phyloP scores from a whole-genome alignment of 1,140 invertebrate genomes.

The Drosophila bocqueti region DNA sequence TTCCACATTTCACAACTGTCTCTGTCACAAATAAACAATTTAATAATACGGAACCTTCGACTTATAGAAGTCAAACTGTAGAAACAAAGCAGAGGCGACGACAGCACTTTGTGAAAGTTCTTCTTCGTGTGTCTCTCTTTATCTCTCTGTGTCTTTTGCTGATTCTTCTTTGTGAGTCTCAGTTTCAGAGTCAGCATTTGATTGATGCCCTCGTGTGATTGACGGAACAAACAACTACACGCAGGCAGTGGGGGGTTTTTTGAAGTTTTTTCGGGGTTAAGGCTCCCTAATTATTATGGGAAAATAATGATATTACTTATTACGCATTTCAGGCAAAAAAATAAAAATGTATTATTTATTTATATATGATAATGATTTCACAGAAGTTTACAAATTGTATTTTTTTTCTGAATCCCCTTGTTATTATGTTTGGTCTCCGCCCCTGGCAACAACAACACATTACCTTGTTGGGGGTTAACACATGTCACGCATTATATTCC shows the following conservation, averaged over 20 bases:
- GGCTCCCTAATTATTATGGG: background rate
- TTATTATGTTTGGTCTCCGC: background rate
- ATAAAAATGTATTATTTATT: background rate
- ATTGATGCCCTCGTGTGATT: conserved; percentile 69
- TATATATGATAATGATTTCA: background rate
- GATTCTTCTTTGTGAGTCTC: conserved; percentile 50
- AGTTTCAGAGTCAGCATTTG: conserved; percentile 57
- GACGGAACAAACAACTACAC: conserved; percentile 41
- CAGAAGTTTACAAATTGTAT: background rate
- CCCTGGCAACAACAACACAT: conserved; percentile 45
- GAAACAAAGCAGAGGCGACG: conserved; percentile 14
- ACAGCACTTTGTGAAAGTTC: conserved; percentile 38
- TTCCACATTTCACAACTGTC: conserved; percentile 2
- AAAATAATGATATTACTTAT: background rate
- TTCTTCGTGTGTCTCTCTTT: conserved; percentile 11
- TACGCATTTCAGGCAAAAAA: background rate
- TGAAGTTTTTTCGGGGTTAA: background rate
- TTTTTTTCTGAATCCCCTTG: background rate
- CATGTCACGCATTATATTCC: conserved; percentile 55
- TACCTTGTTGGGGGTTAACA: conserved; percentile 48
- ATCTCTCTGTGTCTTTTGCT: conserved; percentile 16
- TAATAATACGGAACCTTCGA: conserved; percentile 8
- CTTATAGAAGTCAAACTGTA: conserved; percentile 24
- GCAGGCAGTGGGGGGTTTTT: background rate
- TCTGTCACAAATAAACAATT: conserved; percentile 11